Evolutionary conservation across 2,888 invertebrate species (phyloP), one percentile per base, ranked within the genome.

Genomic region (Aspidapion aeneum): DNA sequence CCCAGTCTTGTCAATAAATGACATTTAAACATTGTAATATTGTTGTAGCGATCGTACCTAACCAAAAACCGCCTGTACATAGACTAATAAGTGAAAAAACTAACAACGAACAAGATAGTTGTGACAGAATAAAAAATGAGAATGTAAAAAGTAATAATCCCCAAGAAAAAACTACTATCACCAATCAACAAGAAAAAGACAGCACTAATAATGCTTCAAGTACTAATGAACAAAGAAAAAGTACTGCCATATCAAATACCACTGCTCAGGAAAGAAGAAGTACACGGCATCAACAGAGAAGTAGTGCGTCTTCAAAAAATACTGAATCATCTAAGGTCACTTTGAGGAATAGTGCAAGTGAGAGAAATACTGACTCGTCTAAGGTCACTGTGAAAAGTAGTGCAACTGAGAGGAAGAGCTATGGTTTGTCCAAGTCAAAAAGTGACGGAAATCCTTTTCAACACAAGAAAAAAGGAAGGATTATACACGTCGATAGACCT

Each of bases 371-470:
- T 35, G 35, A 35, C 12, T 35, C 35, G n/a, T n/a, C n/a, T n/a
- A n/a, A n/a, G n/a, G n/a, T n/a, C n/a, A n/a, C n/a, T n/a, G n/a
- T n/a, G n/a, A 54, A 35, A n/a, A n/a, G n/a, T 12, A 35, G 35
- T 35, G 35, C 3, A 7, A 7, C 7, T 52, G 54, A 65, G 52
- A 60, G 21, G 20, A 62, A 71, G 58, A 76, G 70, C 68, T 75
- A 74, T 68, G 68, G 68, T 61, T 70, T 80, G 61, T 71, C 75
- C 51, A 80, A 80, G 68, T 80, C 80, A 59, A 79, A 77, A 71
- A 80, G 80, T 63, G 80, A 79, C 61, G 79, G 79, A 5, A 78
- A 79, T 69, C 80, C 80, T 9, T 80, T 80, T 69, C 74, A 73
- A 55, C 77, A 79, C 64, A 73, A 73, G 69, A 77, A 77, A 69